A percentile compares a stretch with the other conserved stretches of the same genome.
Conservation (phyloP, 2,113 vertebrate species). For the Sylvia atricapilla region DNA sequence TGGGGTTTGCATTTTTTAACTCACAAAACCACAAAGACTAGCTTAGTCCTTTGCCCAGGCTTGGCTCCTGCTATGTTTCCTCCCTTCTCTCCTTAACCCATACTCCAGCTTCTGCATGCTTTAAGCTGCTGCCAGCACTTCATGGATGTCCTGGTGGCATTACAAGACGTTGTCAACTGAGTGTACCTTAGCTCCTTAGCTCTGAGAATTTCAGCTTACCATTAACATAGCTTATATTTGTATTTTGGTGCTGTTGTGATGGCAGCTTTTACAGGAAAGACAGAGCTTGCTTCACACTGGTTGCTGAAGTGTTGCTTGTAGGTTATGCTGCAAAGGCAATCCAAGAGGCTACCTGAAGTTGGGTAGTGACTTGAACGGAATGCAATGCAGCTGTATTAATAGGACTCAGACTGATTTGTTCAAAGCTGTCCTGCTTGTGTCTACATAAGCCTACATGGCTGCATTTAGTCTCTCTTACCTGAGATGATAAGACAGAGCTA, state of each 20-base stretch:
- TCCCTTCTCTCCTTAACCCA: not conserved
- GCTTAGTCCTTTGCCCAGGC: not conserved
- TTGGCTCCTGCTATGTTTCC: not conserved
- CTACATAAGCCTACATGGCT: accelerated
- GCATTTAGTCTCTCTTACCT: not conserved
- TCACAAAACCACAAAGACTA: not conserved
- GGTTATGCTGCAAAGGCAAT: not conserved
- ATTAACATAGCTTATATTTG: not conserved
- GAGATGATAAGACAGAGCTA: not conserved
- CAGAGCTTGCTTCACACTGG: not conserved
- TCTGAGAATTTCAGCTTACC: not conserved
- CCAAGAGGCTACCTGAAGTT: not conserved
- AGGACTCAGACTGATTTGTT: not conserved
- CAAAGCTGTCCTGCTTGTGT: not conserved
- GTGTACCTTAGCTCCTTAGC: not conserved
- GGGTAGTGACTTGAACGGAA: not conserved
- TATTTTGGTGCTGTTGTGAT: not conserved
- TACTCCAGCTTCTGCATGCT: not conserved
- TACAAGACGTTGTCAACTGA: not conserved
- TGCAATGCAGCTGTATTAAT: not conserved
- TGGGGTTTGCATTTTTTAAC: conserved; percentile 23
- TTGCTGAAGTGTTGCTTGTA: not conserved
- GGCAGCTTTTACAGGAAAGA: not conserved
- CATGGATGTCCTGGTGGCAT: not conserved
- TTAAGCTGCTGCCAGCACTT: not conserved